Conservation (phyloP, 2,113 vertebrate genomes). For the Actenoides lindsayi region DNA sequence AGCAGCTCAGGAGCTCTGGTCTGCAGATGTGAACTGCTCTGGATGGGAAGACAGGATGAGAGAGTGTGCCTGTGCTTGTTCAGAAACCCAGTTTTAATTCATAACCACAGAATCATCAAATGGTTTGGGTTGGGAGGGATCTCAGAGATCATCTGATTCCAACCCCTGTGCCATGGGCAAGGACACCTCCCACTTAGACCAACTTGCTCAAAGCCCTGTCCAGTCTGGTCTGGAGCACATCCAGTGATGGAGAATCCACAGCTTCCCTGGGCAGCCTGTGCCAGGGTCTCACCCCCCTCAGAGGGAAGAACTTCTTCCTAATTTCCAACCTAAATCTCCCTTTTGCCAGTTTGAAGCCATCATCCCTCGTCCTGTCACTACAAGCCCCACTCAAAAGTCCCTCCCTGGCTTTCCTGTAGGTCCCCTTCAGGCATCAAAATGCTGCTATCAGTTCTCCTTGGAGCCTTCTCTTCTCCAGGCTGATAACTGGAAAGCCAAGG, state of each 20-base stretch:
- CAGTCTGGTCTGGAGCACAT: not conserved
- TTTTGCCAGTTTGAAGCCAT: not conserved
- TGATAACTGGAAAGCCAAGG: not conserved
- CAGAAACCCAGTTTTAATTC: not conserved
- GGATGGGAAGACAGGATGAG: not conserved
- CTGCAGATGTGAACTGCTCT: not conserved
- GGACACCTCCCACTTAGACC: not conserved
- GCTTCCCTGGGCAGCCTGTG: not conserved
- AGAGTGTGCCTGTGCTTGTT: not conserved
- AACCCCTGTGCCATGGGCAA: not conserved
- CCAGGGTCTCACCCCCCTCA: not conserved
- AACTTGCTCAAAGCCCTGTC: not conserved
- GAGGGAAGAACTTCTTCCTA: not conserved
- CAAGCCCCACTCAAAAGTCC: not conserved
- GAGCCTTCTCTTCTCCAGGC: not conserved
- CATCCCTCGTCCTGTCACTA: not conserved
- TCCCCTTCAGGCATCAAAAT: not conserved
- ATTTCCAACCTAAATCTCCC: not conserved
- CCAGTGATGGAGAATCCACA: not conserved
- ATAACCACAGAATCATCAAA: not conserved
- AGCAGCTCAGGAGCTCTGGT: not conserved
- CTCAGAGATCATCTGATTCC: not conserved
- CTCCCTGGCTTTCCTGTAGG: not conserved
- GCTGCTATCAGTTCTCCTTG: not conserved
- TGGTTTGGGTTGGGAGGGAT: not conserved